Evolutionary conservation across 2,113 vertebrate species (phyloP).

Genomic region (Pelvicachromis taeniatus): DNA sequence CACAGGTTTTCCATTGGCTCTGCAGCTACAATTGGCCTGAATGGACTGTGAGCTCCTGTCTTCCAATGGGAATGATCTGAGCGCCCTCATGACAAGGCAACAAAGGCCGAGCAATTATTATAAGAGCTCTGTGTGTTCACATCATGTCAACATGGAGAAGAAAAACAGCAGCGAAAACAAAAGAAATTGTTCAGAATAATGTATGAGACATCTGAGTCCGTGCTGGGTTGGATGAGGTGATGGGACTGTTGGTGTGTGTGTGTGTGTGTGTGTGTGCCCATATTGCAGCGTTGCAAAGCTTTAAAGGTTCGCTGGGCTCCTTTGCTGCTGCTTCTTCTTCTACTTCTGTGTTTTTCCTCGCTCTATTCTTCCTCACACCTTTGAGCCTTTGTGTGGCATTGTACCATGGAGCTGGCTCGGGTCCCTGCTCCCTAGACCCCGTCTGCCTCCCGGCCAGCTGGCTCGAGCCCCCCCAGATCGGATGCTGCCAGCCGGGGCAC

Average conservation of each 20-base stretch:
- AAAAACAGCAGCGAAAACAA: conserved; percentile 62
- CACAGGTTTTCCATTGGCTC: conserved; percentile 22
- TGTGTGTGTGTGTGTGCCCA: conserved; percentile 38
- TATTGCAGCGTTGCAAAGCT: conserved; percentile 65
- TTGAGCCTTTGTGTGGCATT: conserved; percentile 76
- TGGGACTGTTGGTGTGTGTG: not conserved
- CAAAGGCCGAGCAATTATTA: conserved; percentile 69
- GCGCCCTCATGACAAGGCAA: conserved; percentile 63
- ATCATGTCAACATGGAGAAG: conserved; percentile 60
- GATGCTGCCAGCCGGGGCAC: conserved; percentile 68
- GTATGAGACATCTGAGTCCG: conserved; percentile 72
- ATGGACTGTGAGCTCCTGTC: conserved; percentile 44
- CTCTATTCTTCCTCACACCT: conserved; percentile 74
- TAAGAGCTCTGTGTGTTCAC: conserved; percentile 61
- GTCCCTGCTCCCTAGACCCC: conserved; percentile 69
- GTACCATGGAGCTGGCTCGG: conserved; percentile 71
- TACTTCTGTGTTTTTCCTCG: conserved; percentile 9
- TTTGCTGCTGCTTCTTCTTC: conserved; percentile 56
- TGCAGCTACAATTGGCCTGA: conserved; percentile 53
- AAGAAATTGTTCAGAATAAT: conserved; percentile 72
- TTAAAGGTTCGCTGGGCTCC: conserved; percentile 63
- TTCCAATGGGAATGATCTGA: conserved; percentile 62
- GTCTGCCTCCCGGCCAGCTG: conserved; percentile 77
- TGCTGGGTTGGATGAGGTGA: conserved; percentile 20
- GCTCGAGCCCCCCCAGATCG: conserved; percentile 57